These are phyloP conservation scores for Abrostola tripartita DNA, from an alignment of 2,888 invertebrate species.

Conservation along the genomic window DNA sequence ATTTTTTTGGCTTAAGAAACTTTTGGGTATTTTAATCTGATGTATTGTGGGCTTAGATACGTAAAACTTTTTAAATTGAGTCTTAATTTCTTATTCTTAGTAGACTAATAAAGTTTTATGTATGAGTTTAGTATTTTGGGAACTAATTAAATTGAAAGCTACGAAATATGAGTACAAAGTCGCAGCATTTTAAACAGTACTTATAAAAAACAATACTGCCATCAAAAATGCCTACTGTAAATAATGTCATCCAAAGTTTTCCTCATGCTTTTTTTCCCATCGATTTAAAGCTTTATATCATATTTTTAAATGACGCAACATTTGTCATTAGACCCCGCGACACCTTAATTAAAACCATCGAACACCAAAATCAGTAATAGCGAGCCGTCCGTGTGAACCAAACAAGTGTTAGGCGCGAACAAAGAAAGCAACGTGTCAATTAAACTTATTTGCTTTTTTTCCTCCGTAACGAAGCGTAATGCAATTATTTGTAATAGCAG, in stretches of 20 bases:
- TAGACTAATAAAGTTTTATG: background rate
- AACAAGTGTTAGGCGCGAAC: constrained; percentile 80
- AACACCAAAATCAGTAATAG: constrained; percentile 28
- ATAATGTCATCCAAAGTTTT: too few species aligned
- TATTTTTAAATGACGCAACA: too few species aligned
- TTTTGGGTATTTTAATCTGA: constrained; percentile 45
- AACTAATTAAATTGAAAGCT: background rate
- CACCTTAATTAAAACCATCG: constrained; percentile 14
- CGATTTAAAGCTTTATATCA: too few species aligned
- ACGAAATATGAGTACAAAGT: too few species aligned
- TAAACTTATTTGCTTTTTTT: constrained; percentile 85
- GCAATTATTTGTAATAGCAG: constrained; percentile 88
- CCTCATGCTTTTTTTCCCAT: too few species aligned
- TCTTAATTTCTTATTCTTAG: constrained; percentile 5
- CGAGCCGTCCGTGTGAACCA: constrained; percentile 72
- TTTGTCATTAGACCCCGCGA: background rate
- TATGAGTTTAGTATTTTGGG: background rate
- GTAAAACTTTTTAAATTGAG: constrained; percentile 34
- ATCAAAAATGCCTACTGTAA: too few species aligned
- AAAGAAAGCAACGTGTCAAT: constrained; percentile 86
- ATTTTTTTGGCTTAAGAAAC: constrained; percentile 59
- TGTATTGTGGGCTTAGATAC: constrained; percentile 16
- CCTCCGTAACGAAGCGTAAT: constrained; percentile 87
- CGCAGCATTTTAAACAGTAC: too few species aligned
- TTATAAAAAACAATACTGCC: too few species aligned